Evolutionary conservation across 2,113 vertebrate genomes (phyloP), one percentile per base, ranked within the genome.

Genomic region (Myotis lucifugus): DNA sequence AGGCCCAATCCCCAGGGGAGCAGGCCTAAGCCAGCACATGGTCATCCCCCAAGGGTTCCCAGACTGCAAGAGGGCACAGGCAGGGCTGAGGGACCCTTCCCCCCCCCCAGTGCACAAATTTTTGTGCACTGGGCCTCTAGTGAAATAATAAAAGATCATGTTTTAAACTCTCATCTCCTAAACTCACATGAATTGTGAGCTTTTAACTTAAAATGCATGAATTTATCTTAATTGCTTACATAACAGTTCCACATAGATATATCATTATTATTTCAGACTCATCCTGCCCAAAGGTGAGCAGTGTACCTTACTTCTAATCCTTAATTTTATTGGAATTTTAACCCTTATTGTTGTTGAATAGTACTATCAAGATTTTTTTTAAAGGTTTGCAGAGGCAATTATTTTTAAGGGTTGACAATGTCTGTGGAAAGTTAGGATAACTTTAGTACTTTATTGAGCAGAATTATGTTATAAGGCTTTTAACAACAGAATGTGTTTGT

Each of bases 381-480:
- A 70, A 88, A 74, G 14, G 3, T 14, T 82, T 76, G 11, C 1
- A 79, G 27, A 92, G 5, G 32, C 18, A 85, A 77, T 77, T 61
- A 88, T 82, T 91, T 92, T 92, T 92, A 93, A 90, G 9, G 1
- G 7, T 69, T 82, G 40, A 52, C 5, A 25, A 50, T 79, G 4
- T 77, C 4, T 48, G 4, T 48, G 14, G 76, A 67, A 92, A 59
- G 21, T 88, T 88, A 67, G 2, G 40, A 77, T 59, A 40, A n/a
- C 0, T 90, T 93, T 67, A 40, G 90, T 40, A 85, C 1, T 69
- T 85, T 88, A 3, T 69, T 79, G 23, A 42, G 2, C 15, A 54
- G 64, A 70, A 93, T 96, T 95, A 94, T 19, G 15, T 48, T 82
- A 88, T 46, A 72, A 76, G 11, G 2, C 8, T 91, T 96, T 42